Evolutionary conservation across 2,888 invertebrate species (phyloP), one percentile per base, ranked within the genome.

Genomic region (Autographa gamma): DNA sequence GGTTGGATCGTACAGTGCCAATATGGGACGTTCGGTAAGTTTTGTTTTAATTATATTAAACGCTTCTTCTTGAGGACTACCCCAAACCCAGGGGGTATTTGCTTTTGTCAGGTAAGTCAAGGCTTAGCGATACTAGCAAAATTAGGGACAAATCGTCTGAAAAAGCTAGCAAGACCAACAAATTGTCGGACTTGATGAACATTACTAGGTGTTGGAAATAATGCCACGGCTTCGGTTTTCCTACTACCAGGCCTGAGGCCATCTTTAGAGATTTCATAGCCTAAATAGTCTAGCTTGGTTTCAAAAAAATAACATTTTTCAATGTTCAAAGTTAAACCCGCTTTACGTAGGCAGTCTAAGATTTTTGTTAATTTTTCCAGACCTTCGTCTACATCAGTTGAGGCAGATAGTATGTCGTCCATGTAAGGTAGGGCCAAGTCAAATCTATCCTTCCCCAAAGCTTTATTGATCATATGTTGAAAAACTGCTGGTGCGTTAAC

Each of bases 401-500:
- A 19, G 4, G 63, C 19, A 16, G 38, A 32, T 13, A 66, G 13
- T 6, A 66, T 18, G 31, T 66, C 62, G 38, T 59, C 62, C 60
- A 62, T 25, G 34, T 64, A 69, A 14, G 63, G 31, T 1, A 63
- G 14, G 11, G 59, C 63, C 4, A 32, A 16, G 14, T 69, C 60
- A 14, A 48, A 63, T 18, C 69, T 32, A 7, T 18, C 25, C n/a
- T 58, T 25, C 25, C 63, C 63, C 16, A 69, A 31, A 2, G 38
- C 48, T 59, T 60, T 69, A 63, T 63, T 63, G 6, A 69, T 63
- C 48, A 60, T 52, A 8, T 54, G 31, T 48, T 63, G 63, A 71
- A 65, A 69, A 58, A 68, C 61, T 11, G 72, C 60, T 25, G 69
- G 73, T 8, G 73, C 73, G 52, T 74, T 74, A 6, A 62, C 66